A percentile compares a stretch with the other conserved stretches of the same genome.
phyloP scores from a whole-genome alignment of 1,140 invertebrate species.

The Asbolus verrucosus region DNA sequence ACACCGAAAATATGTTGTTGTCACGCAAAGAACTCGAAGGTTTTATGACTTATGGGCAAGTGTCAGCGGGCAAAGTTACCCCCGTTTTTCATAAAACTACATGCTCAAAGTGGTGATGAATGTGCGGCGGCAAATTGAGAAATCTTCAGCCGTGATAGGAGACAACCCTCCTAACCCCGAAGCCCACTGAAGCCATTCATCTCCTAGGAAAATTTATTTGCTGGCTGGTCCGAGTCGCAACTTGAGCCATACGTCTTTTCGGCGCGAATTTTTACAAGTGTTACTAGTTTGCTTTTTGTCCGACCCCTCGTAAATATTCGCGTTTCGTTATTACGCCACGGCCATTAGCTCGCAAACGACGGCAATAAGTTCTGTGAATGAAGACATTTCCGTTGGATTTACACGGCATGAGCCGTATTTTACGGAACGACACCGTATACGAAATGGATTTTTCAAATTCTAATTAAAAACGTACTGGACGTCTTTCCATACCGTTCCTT shows the following conservation, averaged over 20 bases:
- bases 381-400: conserved; percentile 37
- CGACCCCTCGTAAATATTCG: conserved; percentile 34
- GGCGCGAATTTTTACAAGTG: conserved; percentile 40
- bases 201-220: conserved; percentile 46
- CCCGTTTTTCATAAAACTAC: conserved; percentile 21
- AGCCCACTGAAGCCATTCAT: conserved; percentile 55
- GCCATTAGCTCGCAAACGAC: conserved; percentile 36
- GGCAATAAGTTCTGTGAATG: conserved; percentile 34
- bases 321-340: conserved; percentile 33
- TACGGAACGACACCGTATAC: conserved; percentile 21
- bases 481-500: neutral
- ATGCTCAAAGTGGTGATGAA: conserved; percentile 49
- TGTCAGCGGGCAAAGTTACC: conserved; percentile 6
- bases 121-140: conserved; percentile 58
- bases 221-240: conserved; percentile 30
- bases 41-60: conserved; percentile 8
- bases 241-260: conserved; percentile 40
- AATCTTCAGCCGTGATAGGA: conserved; percentile 55
- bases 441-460: conserved; percentile 17
- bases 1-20: conserved; percentile 30
- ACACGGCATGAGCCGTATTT: conserved; percentile 19
- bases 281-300: conserved; percentile 32
- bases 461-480: conserved; percentile 14
- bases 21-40: conserved; percentile 16
- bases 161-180: conserved; percentile 47